These are phyloP conservation scores for Neoarius graeffei DNA, from an alignment of 2,113 vertebrate species.

Conservation along the genomic window DNA sequence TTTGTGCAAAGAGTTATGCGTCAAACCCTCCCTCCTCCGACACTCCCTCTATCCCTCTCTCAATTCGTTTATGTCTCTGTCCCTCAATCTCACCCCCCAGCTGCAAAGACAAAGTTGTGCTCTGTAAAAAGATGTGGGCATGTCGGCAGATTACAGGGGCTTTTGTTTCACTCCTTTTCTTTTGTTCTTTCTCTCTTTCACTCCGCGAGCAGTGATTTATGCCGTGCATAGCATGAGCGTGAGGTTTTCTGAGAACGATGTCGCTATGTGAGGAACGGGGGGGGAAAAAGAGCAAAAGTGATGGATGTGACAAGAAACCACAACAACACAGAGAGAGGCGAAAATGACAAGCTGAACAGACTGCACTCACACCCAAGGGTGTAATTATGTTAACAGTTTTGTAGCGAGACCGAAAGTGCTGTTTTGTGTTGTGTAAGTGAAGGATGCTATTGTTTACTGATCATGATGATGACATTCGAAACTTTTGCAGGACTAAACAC, in stretches of 20 bases:
- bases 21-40: slow-evolving; percentile 5
- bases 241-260: neutral
- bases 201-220: slow-evolving; percentile 9
- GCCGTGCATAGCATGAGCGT: neutral
- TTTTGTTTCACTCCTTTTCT: slow-evolving; percentile 63
- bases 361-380: slow-evolving; percentile 28
- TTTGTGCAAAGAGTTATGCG: slow-evolving; percentile 46
- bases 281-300: neutral
- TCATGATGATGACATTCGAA: neutral
- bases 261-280: neutral
- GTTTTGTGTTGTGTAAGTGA: neutral
- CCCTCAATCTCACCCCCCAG: neutral
- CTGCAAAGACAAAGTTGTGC: slow-evolving; percentile 20
- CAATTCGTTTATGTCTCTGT: neutral
- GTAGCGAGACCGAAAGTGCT: neutral
- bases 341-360: slow-evolving; percentile 25
- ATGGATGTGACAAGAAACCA: slow-evolving; percentile 37
- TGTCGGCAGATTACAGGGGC: slow-evolving; percentile 45
- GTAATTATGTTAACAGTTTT: slow-evolving; percentile 41
- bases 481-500: neutral
- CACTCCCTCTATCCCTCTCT: slow-evolving; percentile 17
- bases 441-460: slow-evolving; percentile 19
- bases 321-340: slow-evolving; percentile 23
- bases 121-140: slow-evolving; percentile 29
- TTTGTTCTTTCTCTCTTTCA: slow-evolving; percentile 47